phyloP scores from a whole-genome alignment of 1,140 invertebrate species.

The Trichogramma pretiosum region DNA sequence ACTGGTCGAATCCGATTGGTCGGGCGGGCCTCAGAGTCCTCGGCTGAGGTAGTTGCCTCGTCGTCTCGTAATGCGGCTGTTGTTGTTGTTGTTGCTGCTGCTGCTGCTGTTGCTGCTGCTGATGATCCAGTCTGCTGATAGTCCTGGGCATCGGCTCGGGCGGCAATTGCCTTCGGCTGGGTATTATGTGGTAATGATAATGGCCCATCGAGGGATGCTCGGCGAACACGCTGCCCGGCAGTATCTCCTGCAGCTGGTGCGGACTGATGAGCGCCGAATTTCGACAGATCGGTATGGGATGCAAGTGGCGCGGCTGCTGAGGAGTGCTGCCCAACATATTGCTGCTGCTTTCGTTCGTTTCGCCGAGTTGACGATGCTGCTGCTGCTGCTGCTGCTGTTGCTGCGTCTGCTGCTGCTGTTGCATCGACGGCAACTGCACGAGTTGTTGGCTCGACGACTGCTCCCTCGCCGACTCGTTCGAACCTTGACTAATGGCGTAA shows the following conservation, averaged over 20 bases:
- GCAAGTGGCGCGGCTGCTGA: background rate
- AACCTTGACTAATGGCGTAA: too few relatives aligned
- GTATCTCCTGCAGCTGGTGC: constrained; percentile 9
- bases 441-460: background rate
- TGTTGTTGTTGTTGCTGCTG: background rate
- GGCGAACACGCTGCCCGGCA: constrained; percentile 5
- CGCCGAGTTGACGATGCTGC: background rate
- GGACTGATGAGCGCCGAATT: background rate
- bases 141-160: background rate
- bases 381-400: background rate
- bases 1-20: background rate
- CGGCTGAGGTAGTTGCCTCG: too few relatives aligned
- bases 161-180: background rate
- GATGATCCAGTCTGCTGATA: background rate
- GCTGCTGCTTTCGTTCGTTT: background rate
- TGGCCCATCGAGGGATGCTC: constrained; percentile 9
- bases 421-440: background rate
- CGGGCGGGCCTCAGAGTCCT: too few relatives aligned
- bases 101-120: background rate
- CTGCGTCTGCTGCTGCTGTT: background rate
- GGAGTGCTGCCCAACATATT: background rate
- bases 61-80: too few relatives aligned
- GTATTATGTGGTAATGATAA: constrained; percentile 12
- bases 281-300: background rate
- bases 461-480: background rate